phyloP scores from a whole-genome alignment of 2,113 vertebrate species.

The Trogon surrucura region DNA sequence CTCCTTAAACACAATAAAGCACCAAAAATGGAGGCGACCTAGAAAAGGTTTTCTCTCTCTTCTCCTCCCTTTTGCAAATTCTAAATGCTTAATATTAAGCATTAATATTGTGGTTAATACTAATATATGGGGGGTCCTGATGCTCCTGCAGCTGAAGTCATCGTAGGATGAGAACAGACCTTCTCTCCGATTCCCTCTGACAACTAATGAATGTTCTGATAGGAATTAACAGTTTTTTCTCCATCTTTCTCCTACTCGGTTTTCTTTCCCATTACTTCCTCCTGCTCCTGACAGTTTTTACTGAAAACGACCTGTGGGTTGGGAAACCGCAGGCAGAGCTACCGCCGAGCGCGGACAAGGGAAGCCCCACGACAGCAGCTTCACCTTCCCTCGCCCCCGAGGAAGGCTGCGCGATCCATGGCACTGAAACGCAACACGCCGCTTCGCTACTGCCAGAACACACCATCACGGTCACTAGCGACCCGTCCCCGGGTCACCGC shows the following conservation, averaged over 20 bases:
- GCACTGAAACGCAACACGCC: not conserved
- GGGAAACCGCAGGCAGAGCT: too few relatives aligned
- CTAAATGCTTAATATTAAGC: not conserved
- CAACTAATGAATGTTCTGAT: not conserved
- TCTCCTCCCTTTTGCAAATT: not conserved
- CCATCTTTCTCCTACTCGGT: too few relatives aligned
- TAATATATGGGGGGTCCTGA: too few relatives aligned
- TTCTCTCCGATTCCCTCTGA: not conserved
- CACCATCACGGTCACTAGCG: too few relatives aligned
- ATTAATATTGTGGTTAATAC: too few relatives aligned
- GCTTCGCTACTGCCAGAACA: too few relatives aligned
- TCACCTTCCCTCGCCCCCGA: not conserved
- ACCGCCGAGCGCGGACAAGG: too few relatives aligned
- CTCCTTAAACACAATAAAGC: not conserved
- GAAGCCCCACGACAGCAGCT: not conserved
- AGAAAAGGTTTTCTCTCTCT: not conserved
- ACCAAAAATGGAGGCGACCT: not conserved
- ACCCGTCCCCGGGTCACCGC: too few relatives aligned
- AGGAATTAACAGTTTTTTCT: not conserved
- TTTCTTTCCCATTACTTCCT: not conserved
- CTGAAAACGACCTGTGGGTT: not conserved
- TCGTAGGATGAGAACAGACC: too few relatives aligned
- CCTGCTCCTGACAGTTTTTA: not conserved
- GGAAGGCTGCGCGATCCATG: accelerated
- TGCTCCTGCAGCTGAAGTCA: not conserved